Evolutionary conservation across 35 echinoderm and acorn worm genomes (phyloP), one percentile per base, ranked within the genome.

Genomic region (Amphiura filiformis): DNA sequence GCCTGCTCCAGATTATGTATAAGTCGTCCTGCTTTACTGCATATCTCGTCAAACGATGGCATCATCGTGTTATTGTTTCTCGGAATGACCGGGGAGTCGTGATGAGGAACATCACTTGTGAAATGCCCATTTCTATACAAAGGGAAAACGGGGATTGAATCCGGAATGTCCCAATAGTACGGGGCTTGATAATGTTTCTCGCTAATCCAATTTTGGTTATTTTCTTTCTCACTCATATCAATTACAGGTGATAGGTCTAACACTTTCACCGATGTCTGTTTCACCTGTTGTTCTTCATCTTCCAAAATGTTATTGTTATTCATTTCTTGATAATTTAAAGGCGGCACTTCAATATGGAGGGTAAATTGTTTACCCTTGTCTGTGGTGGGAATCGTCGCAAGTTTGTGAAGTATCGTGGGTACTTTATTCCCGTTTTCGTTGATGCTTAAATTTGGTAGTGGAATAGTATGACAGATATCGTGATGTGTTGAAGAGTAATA

Each of bases 21-120:
- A 65, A 85, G 83, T 33, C 64, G 44, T 22, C 83, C 83, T 34
- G 83, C 83, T 37, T 85, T 85, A 37, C 20, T 85, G 37, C 83
- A 85, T 5, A 85, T 85, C 35, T 85, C 83, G 32, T 85, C 83
- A 36, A 85, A 85, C 56, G 83, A 65, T 61, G 83, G 83, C 64
- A 61, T 70, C 1, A 23, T n/a, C 2, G 28, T 23, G 28, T 70
- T 30, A 70, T 11, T 23, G 9, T 70, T 23, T 26, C 61, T 18
- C 28, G 61, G 61, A 4, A 70, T 70, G 26, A 70, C 7, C 7
- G 7, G 20, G 3, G 61, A 70, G 41, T 47, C 41, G 1, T 70
- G 61, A n/a, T n/a, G 15, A 70, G 61, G 28, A 26, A 70, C 26
- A n/a, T 70, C 28, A 3, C 7, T 26, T 70, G 61, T 70, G 3